A percentile compares a stretch with the other conserved stretches of the same genome.
phyloP scores from a whole-genome alignment of 2,113 vertebrate species.

The Mugil cephalus region DNA sequence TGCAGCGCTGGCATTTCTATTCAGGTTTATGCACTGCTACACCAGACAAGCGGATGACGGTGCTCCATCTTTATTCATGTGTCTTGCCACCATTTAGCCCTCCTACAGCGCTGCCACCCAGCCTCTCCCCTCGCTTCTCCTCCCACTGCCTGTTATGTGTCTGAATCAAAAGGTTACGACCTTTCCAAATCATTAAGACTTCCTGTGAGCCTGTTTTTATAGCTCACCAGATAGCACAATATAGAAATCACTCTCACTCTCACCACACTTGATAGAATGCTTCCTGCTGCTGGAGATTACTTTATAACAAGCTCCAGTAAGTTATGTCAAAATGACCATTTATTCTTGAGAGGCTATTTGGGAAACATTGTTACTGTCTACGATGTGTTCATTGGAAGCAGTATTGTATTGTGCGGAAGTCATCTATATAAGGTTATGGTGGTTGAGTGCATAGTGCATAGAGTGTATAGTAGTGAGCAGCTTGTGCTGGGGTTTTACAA shows the following conservation, averaged over 20 bases:
- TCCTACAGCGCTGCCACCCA: slow-evolving; percentile 6
- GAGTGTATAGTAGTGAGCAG: too few relatives aligned
- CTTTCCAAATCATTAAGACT: slow-evolving; percentile 54
- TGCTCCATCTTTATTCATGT: slow-evolving; percentile 44
- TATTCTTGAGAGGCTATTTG: background rate
- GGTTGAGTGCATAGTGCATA: too few relatives aligned
- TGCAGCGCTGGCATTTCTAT: slow-evolving; percentile 27
- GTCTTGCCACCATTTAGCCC: background rate
- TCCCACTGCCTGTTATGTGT: slow-evolving; percentile 38
- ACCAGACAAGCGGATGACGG: background rate
- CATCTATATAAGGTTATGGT: too few relatives aligned
- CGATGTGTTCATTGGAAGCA: too few relatives aligned
- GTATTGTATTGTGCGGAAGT: too few relatives aligned
- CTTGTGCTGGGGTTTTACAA: too few relatives aligned
- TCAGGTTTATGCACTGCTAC: background rate
- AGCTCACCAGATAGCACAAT: slow-evolving; percentile 24
- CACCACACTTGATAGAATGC: background rate
- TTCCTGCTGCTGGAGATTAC: background rate
- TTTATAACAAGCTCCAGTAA: background rate
- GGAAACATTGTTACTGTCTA: too few relatives aligned
- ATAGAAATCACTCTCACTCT: slow-evolving; percentile 18
- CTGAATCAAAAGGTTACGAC: slow-evolving; percentile 51
- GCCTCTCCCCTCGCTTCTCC: background rate
- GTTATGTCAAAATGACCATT: background rate
- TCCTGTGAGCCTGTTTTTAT: slow-evolving; percentile 38